phyloP scores from a whole-genome alignment of 2,797 vertebrate species.

The Ceryle rudis region DNA sequence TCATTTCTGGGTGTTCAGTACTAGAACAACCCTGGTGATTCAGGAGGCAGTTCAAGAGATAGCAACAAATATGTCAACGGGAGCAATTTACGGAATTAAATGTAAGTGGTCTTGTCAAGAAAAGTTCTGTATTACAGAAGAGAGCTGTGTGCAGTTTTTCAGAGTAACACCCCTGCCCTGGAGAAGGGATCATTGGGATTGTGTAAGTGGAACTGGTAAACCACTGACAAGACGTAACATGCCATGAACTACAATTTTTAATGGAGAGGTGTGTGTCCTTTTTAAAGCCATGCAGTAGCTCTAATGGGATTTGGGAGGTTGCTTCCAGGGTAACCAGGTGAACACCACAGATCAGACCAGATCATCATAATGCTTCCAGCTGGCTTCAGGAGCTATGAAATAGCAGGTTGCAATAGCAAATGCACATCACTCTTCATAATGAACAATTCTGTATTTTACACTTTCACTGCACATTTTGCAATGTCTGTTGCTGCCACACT shows the following conservation, averaged over 20 bases:
- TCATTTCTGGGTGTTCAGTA: neutral
- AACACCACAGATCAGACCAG: neutral
- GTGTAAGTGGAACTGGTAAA: neutral
- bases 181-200: neutral
- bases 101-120: neutral
- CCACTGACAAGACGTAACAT: neutral
- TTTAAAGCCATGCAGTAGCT: neutral
- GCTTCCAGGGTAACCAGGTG: neutral
- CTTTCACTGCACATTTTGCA: neutral
- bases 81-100: neutral
- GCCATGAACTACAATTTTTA: neutral
- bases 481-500: neutral
- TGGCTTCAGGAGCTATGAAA: neutral
- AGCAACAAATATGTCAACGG: neutral
- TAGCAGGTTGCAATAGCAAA: neutral
- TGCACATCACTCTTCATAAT: neutral
- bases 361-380: neutral
- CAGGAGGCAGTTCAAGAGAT: neutral
- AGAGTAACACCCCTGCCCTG: neutral
- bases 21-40: neutral
- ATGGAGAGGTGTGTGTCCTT: neutral
- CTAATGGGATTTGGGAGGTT: neutral
- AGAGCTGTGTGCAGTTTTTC: neutral
- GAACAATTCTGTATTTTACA: neutral
- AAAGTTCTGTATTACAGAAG: neutral